Base-by-base conservation (phyloP, 2,888 invertebrate species). In the Caenorhabditis auriculariae region DNA sequence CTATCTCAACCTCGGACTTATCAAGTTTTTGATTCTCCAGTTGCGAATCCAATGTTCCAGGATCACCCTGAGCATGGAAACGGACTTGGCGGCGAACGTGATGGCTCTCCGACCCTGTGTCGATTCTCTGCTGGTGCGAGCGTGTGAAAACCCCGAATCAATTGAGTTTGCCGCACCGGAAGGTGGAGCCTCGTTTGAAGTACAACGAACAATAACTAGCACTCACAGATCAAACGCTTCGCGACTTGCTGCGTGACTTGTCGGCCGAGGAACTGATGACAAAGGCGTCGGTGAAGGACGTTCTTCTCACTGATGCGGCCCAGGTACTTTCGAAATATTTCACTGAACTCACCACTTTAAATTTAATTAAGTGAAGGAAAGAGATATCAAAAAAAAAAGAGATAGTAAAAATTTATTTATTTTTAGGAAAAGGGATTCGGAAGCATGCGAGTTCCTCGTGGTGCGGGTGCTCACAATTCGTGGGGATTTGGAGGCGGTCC, bases 101-200 rank as follows among this genome's bases (percentile, higher is more conserved):
- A 88, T 90, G 0, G 90, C 92, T 1, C 84, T 98, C 5, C 87
- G 94, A 28, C 93, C 94, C 0, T 91, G 91, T 2, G 81, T 96
- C 5, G 95, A 96, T 84, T 87, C 88, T 66, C 85, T 95, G 2
- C 52, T 69, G 17, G 58, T 66, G 3, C 32, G 52, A 45, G 51
- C 61, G 2, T 69, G 69, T n/a, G 54, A 54, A 35, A 60, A 62
- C 60, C 69, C 69, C 3, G 62, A 66, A 28, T 32, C 54, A 3
- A 44, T 69, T 6, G 46, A 32, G 3, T 15, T 26, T 3, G 17
- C 26, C 7, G 19, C 15, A 15, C 45, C 48, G 26, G 21, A 37
- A 47, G 57, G 50, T 51, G n/a, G n/a, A n/a, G n/a, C n/a, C n/a
- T n/a, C n/a, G 21, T 12, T 32, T 47, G 38, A 9, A 9, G 9